phyloP scores from a whole-genome alignment of 2,888 invertebrate species.

The Cerceris rybyensis region DNA sequence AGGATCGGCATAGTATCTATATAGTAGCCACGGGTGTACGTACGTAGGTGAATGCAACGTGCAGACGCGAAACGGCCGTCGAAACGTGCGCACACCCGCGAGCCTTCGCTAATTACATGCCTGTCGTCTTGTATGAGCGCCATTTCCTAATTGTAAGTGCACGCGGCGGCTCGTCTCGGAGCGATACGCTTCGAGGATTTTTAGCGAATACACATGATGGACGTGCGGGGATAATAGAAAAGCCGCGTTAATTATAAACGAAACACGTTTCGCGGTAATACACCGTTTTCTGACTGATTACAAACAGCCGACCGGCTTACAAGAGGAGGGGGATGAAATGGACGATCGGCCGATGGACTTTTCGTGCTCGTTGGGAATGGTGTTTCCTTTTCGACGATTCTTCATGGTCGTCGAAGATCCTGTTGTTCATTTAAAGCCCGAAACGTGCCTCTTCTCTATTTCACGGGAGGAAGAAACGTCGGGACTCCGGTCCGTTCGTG shows the following conservation, averaged over 20 bases:
- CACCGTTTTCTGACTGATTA: no score
- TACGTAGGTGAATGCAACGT: not conserved
- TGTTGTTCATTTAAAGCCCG: slow-evolving; percentile 44
- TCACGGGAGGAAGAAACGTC: slow-evolving; percentile 15
- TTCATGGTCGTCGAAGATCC: slow-evolving; percentile 5
- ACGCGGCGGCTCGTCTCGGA: slow-evolving; percentile 14
- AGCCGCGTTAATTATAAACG: not conserved
- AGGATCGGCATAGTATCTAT: not conserved
- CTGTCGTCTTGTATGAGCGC: slow-evolving; percentile 60
- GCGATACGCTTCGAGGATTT: slow-evolving; percentile 38
- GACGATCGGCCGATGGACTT: not conserved
- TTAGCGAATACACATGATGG: slow-evolving; percentile 25
- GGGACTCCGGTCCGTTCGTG: slow-evolving; percentile 47
- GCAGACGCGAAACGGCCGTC: slow-evolving; percentile 41
- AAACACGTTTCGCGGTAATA: slow-evolving; percentile 16
- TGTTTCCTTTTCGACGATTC: slow-evolving; percentile 27
- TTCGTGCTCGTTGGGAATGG: not conserved
- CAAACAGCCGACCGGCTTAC: no score
- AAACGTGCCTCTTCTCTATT: slow-evolving; percentile 24
- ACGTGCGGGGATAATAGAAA: slow-evolving; percentile 50
- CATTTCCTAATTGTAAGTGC: slow-evolving; percentile 59
- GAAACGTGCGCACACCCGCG: slow-evolving; percentile 54
- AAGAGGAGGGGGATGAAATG: no score
- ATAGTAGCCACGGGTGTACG: slow-evolving; percentile 49
- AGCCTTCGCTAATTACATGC: slow-evolving; percentile 61